Percentiles rank a stretch among this genome's conserved stretches.
These are phyloP conservation scores for Rhombomys opimus DNA, from an alignment of 2,113 vertebrate species.

Conservation along the genomic window DNA sequence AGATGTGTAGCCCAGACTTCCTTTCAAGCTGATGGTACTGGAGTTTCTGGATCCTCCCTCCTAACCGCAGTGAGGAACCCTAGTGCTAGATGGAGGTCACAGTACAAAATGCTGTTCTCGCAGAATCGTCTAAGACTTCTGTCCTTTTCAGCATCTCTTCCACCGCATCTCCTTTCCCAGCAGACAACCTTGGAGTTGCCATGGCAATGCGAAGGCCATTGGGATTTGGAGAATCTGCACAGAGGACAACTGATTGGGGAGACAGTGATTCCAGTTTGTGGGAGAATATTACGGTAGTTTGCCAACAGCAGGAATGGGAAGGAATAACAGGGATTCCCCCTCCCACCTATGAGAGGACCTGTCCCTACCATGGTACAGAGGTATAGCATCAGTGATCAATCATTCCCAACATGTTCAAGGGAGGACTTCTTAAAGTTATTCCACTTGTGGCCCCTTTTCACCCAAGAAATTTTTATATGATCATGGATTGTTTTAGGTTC, in stretches of 20 bases:
- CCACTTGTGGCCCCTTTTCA: not conserved
- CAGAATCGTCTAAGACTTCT: not conserved
- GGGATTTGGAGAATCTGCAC: not conserved
- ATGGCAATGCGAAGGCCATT: not conserved
- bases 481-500: not conserved
- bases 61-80: not conserved
- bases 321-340: not conserved
- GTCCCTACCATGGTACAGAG: not conserved
- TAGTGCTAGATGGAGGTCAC: not conserved
- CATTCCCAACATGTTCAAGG: not conserved
- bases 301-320: not conserved
- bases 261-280: not conserved
- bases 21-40: not conserved
- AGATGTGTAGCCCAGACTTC: conserved; percentile 63
- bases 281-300: rapidly evolving
- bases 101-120: not conserved
- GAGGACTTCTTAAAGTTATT: not conserved
- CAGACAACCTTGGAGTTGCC: not conserved
- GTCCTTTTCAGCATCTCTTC: not conserved
- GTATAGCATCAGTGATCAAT: not conserved
- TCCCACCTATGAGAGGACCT: not conserved
- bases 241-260: not conserved
- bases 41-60: not conserved
- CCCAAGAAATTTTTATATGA: not conserved
- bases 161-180: not conserved